These are phyloP conservation scores for Vimba vimba DNA, from an alignment of 2,113 vertebrate species.

Conservation along the genomic window DNA sequence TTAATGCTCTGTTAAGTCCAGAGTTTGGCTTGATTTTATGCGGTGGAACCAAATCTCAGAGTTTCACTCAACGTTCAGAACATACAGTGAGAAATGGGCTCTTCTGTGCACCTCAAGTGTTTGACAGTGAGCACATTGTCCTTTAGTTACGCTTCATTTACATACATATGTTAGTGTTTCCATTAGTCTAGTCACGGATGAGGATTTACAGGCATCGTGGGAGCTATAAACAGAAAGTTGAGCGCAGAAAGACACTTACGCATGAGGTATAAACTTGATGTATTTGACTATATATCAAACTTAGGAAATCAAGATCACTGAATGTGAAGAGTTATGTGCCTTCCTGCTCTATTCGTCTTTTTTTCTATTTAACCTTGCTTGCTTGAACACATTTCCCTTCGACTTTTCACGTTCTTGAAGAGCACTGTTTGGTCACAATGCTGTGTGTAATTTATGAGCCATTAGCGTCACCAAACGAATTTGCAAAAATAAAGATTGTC, in stretches of 20 bases:
- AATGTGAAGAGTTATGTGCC: slow-evolving; percentile 30
- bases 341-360: slow-evolving; percentile 24
- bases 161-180: slow-evolving; percentile 41
- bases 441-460: background rate
- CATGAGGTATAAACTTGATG: slow-evolving; percentile 24
- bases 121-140: slow-evolving; percentile 46
- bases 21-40: slow-evolving; percentile 5
- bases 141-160: slow-evolving; percentile 38
- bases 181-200: slow-evolving; percentile 36
- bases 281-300: slow-evolving; percentile 30
- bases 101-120: slow-evolving; percentile 23
- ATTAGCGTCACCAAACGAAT: background rate
- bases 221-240: slow-evolving; percentile 45
- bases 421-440: slow-evolving; percentile 1
- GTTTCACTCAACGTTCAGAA: background rate
- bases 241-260: slow-evolving; percentile 33
- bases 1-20: slow-evolving; percentile 1
- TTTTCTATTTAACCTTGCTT: slow-evolving; percentile 28
- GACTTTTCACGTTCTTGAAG: slow-evolving; percentile 16
- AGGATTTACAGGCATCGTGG: slow-evolving; percentile 33
- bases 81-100: background rate
- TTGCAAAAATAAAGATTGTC: background rate
- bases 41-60: background rate
- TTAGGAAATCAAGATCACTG: slow-evolving; percentile 1
- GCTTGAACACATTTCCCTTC: slow-evolving; percentile 31